Evolutionary conservation across 2,797 vertebrate genomes (phyloP).

Genomic region (Mormyrus hasselquistii): DNA sequence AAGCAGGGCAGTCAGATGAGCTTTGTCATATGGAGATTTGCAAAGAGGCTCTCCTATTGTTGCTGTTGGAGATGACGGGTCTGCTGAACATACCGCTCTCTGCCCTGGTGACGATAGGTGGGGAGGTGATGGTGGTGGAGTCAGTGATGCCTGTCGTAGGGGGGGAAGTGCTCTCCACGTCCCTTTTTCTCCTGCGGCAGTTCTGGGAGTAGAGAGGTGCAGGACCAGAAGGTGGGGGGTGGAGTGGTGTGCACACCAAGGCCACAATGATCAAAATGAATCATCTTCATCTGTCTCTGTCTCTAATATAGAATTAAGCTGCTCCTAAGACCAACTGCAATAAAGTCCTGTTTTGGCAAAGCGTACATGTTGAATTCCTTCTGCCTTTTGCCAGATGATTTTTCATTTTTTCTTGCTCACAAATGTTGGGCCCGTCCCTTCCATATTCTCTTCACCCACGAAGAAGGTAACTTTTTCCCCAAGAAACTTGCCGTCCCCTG

Average conservation of each 20-base stretch:
- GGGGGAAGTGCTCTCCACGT: background rate
- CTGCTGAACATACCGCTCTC: slow-evolving; percentile 43
- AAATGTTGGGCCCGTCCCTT: background rate
- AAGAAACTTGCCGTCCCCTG: background rate
- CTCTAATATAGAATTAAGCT: background rate
- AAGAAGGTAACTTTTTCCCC: background rate
- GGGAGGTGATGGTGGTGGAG: slow-evolving; percentile 55
- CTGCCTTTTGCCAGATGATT: background rate
- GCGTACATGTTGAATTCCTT: background rate
- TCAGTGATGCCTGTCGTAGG: slow-evolving; percentile 34
- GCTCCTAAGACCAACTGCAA: background rate
- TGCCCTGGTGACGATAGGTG: slow-evolving; percentile 49
- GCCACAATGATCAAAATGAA: background rate
- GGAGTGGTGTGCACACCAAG: background rate
- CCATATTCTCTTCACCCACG: background rate
- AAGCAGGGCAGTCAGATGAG: background rate
- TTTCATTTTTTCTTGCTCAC: background rate
- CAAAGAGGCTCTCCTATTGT: background rate
- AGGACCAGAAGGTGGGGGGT: background rate
- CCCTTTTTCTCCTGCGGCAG: slow-evolving; percentile 51
- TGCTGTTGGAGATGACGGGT: background rate
- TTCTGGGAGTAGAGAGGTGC: slow-evolving; percentile 34
- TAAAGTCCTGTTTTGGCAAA: background rate
- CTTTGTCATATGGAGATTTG: background rate
- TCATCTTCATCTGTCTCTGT: background rate